A percentile compares a stretch with the other conserved stretches of the same genome.
Conservation (phyloP, 2,113 vertebrate genomes). For the Xiphias gladius region DNA sequence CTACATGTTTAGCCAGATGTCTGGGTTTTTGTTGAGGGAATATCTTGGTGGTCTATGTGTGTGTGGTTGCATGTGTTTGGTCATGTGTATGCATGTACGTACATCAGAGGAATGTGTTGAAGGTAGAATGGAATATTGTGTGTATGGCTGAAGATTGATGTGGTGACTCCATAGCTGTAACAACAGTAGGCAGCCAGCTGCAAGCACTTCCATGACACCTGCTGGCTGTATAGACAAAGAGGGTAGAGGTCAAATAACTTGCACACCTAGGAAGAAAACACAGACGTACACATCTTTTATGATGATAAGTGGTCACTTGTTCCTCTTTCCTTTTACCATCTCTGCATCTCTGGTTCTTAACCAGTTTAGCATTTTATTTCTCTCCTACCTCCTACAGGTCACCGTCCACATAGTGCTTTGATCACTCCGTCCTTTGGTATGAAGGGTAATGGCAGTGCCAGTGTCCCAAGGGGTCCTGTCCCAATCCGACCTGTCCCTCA, state of each 20-base stretch:
- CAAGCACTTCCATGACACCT: constrained; percentile 51
- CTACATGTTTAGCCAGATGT: constrained; percentile 73
- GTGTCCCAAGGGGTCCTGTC: constrained; percentile 63
- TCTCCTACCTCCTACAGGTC: constrained; percentile 26
- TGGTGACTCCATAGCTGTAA: constrained; percentile 60
- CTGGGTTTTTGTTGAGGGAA: constrained; percentile 36
- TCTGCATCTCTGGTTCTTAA: background rate
- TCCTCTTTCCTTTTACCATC: background rate
- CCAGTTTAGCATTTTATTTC: background rate
- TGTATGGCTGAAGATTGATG: constrained; percentile 53
- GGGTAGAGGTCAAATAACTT: constrained; percentile 64
- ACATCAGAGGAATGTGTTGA: constrained; percentile 50
- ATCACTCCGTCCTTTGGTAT: constrained; percentile 85
- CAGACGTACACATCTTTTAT: background rate
- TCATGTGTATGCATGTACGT: constrained; percentile 50
- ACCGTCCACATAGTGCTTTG: constrained; percentile 49
- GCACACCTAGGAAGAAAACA: constrained; percentile 52
- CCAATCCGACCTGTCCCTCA: constrained; percentile 70
- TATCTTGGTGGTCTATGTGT: constrained; percentile 49
- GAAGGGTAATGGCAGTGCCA: constrained; percentile 78
- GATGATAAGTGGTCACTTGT: background rate
- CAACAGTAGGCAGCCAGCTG: constrained; percentile 54
- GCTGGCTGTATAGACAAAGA: constrained; percentile 53
- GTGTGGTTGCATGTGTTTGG: constrained; percentile 36
- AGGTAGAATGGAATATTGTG: constrained; percentile 39